A percentile compares a stretch with the other conserved stretches of the same genome.
phyloP scores from a whole-genome alignment of 2,113 vertebrate genomes.

The Phycodurus eques region DNA sequence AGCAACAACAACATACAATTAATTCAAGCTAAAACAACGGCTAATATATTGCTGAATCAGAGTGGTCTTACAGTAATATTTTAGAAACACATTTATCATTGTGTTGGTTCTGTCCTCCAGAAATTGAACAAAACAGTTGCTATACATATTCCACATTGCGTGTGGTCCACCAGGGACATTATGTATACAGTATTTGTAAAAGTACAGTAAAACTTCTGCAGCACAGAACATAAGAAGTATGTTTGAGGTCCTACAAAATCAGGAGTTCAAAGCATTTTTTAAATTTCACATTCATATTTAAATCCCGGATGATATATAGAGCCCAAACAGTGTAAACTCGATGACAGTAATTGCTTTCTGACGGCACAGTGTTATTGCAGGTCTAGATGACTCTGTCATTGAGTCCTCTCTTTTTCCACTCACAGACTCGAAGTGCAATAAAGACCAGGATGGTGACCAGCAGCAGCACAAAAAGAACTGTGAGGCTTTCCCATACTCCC shows the following conservation, averaged over 20 bases:
- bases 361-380: not conserved
- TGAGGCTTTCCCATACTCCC: constrained; percentile 68
- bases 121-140: not conserved
- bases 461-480: constrained; percentile 67
- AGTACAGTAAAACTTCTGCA: too few species aligned
- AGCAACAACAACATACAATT: not conserved
- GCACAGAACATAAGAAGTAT: not conserved
- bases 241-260: not conserved
- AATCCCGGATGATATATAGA: not conserved
- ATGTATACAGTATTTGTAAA: not conserved
- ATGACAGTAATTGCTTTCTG: not conserved
- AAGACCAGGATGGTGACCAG: constrained; percentile 40
- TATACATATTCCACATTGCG: not conserved
- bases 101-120: not conserved
- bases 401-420: constrained; percentile 41
- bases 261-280: not conserved
- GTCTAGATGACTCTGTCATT: constrained; percentile 47
- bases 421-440: constrained; percentile 20
- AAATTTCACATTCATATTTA: not conserved
- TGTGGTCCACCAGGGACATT: constrained; percentile 1
- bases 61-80: not conserved
- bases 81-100: not conserved
- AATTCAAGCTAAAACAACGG: not conserved
- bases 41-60: not conserved
- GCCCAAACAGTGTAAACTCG: not conserved